These are phyloP conservation scores for Eupithecia exiguata DNA, from an alignment of 2,888 invertebrate species.

Conservation along the genomic window DNA sequence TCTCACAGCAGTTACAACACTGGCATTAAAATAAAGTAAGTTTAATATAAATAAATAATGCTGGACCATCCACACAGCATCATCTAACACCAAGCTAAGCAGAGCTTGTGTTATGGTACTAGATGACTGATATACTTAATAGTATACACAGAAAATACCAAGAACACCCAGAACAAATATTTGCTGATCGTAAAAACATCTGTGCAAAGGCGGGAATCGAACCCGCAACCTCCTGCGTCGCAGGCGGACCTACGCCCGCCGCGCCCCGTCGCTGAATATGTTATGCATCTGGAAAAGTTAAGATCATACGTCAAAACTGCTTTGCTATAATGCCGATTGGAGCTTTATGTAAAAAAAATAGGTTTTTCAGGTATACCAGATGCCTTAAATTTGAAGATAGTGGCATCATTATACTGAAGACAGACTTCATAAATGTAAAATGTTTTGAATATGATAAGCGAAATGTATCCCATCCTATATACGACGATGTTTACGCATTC, in stretches of 20 bases:
- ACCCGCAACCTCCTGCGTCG: too few species aligned
- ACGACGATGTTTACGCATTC: slow-evolving; percentile 74
- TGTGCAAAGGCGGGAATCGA: too few species aligned
- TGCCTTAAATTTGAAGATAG: slow-evolving; percentile 61
- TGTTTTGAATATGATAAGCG: slow-evolving; percentile 60
- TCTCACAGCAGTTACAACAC: slow-evolving; percentile 41
- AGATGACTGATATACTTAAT: too few species aligned
- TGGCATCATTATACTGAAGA: slow-evolving; percentile 56
- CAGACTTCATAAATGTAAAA: slow-evolving; percentile 69
- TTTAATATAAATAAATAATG: neutral
- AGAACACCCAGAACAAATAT: too few species aligned
- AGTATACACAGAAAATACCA: too few species aligned
- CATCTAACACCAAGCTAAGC: neutral
- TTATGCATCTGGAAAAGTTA: neutral
- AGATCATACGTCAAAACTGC: neutral
- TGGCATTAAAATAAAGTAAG: slow-evolving; percentile 50
- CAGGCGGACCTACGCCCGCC: too few species aligned
- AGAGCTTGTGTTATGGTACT: too few species aligned
- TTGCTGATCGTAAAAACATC: too few species aligned
- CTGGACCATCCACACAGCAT: too few species aligned
- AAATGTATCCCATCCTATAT: slow-evolving; percentile 59
- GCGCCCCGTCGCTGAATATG: too few species aligned
- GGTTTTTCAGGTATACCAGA: slow-evolving; percentile 59
- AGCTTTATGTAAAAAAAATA: neutral
- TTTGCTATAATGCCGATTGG: neutral